Evolutionary conservation across 2,113 vertebrate genomes (phyloP), one percentile per base, ranked within the genome.

Genomic region (Oxygymnocypris stewartii): DNA sequence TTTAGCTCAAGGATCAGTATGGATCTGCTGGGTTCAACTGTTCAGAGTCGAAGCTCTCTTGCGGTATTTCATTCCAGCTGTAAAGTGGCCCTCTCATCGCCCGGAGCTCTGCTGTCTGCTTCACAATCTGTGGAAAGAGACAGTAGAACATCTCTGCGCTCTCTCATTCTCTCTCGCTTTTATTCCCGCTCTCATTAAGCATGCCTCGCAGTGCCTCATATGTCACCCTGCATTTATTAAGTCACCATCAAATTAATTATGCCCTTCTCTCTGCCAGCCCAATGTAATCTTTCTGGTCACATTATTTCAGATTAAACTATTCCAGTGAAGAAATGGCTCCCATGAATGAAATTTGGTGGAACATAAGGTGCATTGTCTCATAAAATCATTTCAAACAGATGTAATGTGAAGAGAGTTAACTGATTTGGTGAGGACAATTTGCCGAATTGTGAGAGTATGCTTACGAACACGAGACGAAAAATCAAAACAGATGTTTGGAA

Each of bases 191-290:
- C 86, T 84, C 63, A 73, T 87, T 87, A 87, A 47, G 79, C 51
- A 84, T 84, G 82, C 82, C 82, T 84, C 54, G 69, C 65, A 84
- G 86, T 79, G 86, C 69, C 76, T 84, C 86, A 84, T 87, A 84
- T 84, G 86, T 87, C 86, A 84, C 47, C 82, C 76, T 73, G 86
- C 82, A 87, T 87, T 87, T 87, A 84, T 87, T 87, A 87, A 87
- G 84, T 54, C 82, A 74, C 78, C 76, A 80, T 84, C 84, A 87
- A 79, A 87, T 87, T 87, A 87, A 87, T 87, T 87, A 73, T 69
- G 76, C 82, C 86, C 73, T 54, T 73, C 77, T 84, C 82, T 79
- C 82, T 47, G 63, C 31, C 80, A 59, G 59, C 82, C 86, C 80
- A 71, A 37, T 79, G 51, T 31, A 87, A 84, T 87, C 63, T 87